Base-by-base conservation (phyloP, 1,140 invertebrate species). In the Scylla paramamosain region DNA sequence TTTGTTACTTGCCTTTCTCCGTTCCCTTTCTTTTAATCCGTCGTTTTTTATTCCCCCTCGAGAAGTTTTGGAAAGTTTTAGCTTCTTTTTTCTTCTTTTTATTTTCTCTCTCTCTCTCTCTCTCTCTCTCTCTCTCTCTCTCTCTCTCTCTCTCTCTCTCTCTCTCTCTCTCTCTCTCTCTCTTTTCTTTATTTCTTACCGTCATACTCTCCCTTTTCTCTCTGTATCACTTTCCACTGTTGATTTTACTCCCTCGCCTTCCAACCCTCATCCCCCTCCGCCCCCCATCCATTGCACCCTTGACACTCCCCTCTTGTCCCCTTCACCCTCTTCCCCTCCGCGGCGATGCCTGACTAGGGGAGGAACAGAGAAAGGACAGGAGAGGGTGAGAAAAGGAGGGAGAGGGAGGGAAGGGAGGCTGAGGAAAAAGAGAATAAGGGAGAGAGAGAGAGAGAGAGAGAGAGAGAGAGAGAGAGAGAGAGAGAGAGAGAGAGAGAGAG, bases 351-450 rank as follows among this genome's bases (percentile, higher is more conserved):
- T 12, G 67, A n/a, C 67, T 12, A 77, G 67, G 25, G 67, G 67
- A 77, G 67, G 25, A 25, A 77, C 20, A 77, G 67, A 77, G 67
- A 77, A 77, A 77, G 67, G 67, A 77, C 67, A 77, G 67, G 67
- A 77, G 67, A 77, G 67, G 67, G 67, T n/a, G 67, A 77, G 67
- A n/a, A 77, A n/a, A n/a, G 67, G 67, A 77, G 67, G n/a, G 67
- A 77, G 12, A 59, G 52, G 52, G 67, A 77, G 67, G 67, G 67
- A 77, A 77, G 67, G 25, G 67, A 77, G 67, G 20, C 20, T 20
- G 59, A 67, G 59, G 59, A 67, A 25, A 14, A 67, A 77, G 67
- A n/a, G 67, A n/a, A 8, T 16, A 20, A 77, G 16, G n/a, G 67
- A 77, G 25, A n/a, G 67, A n/a, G 67, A 77, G n/a, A n/a, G 67